Evolutionary conservation across 1,140 invertebrate genomes (phyloP), one percentile per base, ranked within the genome.

Genomic region (Heliconius eleuchia): DNA sequence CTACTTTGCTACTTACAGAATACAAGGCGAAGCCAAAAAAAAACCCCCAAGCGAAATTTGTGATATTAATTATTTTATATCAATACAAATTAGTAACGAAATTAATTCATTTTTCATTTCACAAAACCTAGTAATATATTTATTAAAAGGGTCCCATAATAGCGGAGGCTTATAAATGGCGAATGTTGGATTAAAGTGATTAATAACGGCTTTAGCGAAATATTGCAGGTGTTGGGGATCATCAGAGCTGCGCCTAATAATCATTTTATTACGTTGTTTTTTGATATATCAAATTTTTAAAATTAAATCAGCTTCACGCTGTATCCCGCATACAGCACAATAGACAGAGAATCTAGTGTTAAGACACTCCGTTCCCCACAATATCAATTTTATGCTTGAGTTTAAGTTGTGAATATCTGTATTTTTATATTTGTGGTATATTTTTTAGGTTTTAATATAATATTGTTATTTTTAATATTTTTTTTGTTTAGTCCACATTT

Each of bases 101-200:
- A 27, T 3, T 27, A 60, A n/a, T 60, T 11, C 30, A 2, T 11
- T 27, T 60, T 27, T 60, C 19, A 27, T 9, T 60, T 27, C 23
- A 60, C 23, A 60, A 60, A 60, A 27, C n/a, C n/a, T 60, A 60
- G 8, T 27, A 27, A 27, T 27, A 27, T 60, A 60, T 60, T 60
- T 60, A 60, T 13, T 60, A 60, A 27, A n/a, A 74, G 42, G 27
- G 42, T 52, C 42, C 11, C n/a, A 13, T 52, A 27, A 75, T 78
- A 85, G 80, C 80, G 87, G 57, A 27, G 87, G 88, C 88, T 91
- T 89, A 90, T 85, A 85, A 87, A 88, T 81, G 83, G 81, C 86
- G 84, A 92, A 90, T 86, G 87, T 86, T 86, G 89, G 87, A 92
- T 92, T 90, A 89, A 80, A 89, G 87, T 91, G 86, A 91, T 91